Conservation (phyloP, 2,113 vertebrate genomes). For the Piprites chloris region DNA sequence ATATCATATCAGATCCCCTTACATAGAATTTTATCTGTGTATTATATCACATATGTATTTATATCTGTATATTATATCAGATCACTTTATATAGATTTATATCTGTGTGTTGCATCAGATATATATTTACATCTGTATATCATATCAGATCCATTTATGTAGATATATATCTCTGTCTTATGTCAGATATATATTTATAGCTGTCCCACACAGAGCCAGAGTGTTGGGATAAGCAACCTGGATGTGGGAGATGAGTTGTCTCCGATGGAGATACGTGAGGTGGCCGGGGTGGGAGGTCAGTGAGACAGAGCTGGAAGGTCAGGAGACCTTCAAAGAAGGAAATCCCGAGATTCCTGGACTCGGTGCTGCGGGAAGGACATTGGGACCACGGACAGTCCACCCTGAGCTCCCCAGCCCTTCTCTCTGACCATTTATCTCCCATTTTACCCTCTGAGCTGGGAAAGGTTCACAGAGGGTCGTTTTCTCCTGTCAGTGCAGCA, state of each 20-base stretch:
- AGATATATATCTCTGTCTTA: neutral
- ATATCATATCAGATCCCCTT: neutral
- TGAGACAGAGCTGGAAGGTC: neutral
- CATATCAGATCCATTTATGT: too few species aligned
- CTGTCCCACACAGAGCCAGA: neutral
- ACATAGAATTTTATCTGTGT: neutral
- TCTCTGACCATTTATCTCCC: neutral
- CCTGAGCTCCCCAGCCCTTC: neutral
- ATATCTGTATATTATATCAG: too few species aligned
- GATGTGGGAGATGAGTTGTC: neutral
- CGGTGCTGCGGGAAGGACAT: neutral
- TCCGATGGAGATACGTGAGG: neutral
- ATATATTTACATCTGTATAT: neutral
- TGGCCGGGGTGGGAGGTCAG: accelerated
- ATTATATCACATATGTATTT: neutral
- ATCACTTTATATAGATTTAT: too few species aligned
- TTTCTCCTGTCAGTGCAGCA: neutral
- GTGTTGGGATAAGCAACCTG: neutral
- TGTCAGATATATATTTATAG: neutral
- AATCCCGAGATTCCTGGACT: neutral
- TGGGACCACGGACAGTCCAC: too few species aligned
- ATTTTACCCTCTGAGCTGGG: neutral
- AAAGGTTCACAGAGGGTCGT: neutral
- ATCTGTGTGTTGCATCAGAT: too few species aligned
- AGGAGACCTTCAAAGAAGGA: neutral